Evolutionary conservation across 2,888 invertebrate species (phyloP).

Genomic region (Scrobipalpa atriplicella): DNA sequence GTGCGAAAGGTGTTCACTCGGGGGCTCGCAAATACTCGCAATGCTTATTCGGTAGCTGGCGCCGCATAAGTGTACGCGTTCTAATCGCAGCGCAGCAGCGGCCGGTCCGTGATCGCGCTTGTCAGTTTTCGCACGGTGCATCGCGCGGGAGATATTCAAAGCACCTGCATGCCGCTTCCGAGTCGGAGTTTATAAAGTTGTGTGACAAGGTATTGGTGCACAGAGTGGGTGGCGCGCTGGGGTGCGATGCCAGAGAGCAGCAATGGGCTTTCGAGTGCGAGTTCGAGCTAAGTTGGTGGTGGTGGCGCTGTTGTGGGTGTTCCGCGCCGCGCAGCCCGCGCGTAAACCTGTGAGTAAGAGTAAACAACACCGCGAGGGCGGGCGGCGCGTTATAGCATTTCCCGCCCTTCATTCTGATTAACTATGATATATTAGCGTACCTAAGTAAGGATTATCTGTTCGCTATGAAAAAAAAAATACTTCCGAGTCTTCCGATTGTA

Average conservation of each 20-base stretch:
- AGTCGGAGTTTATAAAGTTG: slow-evolving; percentile 64
- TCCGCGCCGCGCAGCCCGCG: slow-evolving; percentile 74
- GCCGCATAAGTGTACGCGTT: slow-evolving; percentile 78
- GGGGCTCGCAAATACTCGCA: slow-evolving; percentile 61
- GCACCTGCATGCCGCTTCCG: slow-evolving; percentile 74
- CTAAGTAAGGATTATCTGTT: no score
- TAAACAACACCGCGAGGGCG: slow-evolving; percentile 60
- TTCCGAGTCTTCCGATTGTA: no score
- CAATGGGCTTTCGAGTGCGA: slow-evolving; percentile 53
- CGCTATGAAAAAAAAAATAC: no score
- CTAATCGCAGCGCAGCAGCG: slow-evolving; percentile 62
- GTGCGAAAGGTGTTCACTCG: slow-evolving; percentile 79
- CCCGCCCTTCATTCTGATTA: neutral
- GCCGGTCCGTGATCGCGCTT: slow-evolving; percentile 39
- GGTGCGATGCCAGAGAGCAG: slow-evolving; percentile 65
- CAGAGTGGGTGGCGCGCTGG: slow-evolving; percentile 24
- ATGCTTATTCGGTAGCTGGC: slow-evolving; percentile 79
- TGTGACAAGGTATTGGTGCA: slow-evolving; percentile 38
- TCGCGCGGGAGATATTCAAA: slow-evolving; percentile 72
- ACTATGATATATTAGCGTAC: no score
- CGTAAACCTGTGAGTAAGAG: slow-evolving; percentile 79
- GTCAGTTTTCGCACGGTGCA: slow-evolving; percentile 52
- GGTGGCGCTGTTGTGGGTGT: slow-evolving; percentile 65
- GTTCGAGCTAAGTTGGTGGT: slow-evolving; percentile 57
- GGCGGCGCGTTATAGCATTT: slow-evolving; percentile 52